A percentile compares a stretch with the other conserved stretches of the same genome.
phyloP scores from a whole-genome alignment of 2,113 vertebrate genomes.

The Leptobrachium leishanense region DNA sequence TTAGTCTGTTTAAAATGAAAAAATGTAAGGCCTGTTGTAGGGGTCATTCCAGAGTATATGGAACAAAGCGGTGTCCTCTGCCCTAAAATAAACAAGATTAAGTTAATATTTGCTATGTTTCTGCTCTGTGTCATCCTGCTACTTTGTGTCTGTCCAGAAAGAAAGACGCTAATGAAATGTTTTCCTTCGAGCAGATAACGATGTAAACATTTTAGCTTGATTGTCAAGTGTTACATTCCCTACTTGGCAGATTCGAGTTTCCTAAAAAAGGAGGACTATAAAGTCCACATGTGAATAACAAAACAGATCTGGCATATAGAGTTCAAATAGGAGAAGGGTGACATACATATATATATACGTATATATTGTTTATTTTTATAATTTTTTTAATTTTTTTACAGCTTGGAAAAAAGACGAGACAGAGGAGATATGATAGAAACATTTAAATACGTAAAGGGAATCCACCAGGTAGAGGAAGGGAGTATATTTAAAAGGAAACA shows the following conservation, averaged over 20 bases:
- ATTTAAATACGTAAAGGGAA: no score
- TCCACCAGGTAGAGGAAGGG: no score
- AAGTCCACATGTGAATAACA: neutral
- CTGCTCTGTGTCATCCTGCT: conserved; percentile 58
- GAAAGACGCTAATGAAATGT: conserved; percentile 64
- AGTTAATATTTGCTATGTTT: conserved; percentile 64
- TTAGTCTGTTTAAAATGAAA: neutral
- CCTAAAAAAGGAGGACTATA: neutral
- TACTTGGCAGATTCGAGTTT: conserved; percentile 2
- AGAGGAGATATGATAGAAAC: no score
- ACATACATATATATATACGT: neutral
- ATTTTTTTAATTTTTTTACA: no score
- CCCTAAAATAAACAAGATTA: conserved; percentile 63
- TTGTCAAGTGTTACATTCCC: conserved; percentile 8
- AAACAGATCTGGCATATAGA: neutral
- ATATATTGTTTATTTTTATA: neutral
- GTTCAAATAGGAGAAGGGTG: neutral
- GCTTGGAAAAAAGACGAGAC: no score
- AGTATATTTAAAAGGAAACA: no score
- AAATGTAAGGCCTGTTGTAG: conserved; percentile 18
- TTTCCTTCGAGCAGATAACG: conserved; percentile 41
- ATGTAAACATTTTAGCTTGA: conserved; percentile 41
- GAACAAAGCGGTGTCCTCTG: conserved; percentile 55
- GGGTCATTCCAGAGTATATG: conserved; percentile 54
- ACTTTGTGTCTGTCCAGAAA: conserved; percentile 60